Evolutionary conservation across 2,888 invertebrate genomes (phyloP).

Genomic region (Blera fallax): DNA sequence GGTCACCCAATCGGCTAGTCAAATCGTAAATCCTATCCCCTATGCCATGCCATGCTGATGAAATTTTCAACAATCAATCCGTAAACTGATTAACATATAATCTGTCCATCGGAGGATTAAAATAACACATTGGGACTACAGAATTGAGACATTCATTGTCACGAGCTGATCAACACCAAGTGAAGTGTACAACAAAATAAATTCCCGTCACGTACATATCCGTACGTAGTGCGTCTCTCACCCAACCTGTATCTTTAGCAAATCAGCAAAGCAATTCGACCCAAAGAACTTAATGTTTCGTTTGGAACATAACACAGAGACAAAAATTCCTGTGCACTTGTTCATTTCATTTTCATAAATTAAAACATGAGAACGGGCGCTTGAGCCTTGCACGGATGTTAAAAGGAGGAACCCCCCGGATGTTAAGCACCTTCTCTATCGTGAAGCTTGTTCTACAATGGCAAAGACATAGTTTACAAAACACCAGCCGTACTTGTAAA

Average conservation of each 20-base stretch:
- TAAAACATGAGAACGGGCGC: background rate
- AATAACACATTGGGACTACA: slow-evolving; percentile 49
- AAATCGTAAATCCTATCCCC: background rate
- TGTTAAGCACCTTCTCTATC: background rate
- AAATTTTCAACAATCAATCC: background rate
- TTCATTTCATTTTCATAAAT: slow-evolving; percentile 48
- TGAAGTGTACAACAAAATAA: background rate
- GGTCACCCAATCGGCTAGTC: background rate
- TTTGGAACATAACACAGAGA: slow-evolving; percentile 7
- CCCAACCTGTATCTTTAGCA: slow-evolving; percentile 32
- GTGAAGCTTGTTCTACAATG: background rate
- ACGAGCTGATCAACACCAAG: slow-evolving; percentile 39
- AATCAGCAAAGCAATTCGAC: slow-evolving; percentile 36
- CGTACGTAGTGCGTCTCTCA: too few relatives aligned
- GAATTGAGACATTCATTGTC: slow-evolving; percentile 64
- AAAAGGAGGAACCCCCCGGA: background rate
- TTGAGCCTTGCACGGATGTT: slow-evolving; percentile 8
- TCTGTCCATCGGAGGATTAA: slow-evolving; percentile 31
- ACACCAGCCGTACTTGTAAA: background rate
- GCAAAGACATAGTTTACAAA: slow-evolving; percentile 14
- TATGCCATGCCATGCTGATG: background rate
- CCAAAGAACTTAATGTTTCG: slow-evolving; percentile 29
- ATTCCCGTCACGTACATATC: slow-evolving; percentile 57
- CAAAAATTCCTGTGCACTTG: slow-evolving; percentile 36
- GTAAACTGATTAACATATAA: slow-evolving; percentile 39